These are phyloP conservation scores for Achlya flavicornis DNA, from an alignment of 2,888 invertebrate species.

Conservation along the genomic window DNA sequence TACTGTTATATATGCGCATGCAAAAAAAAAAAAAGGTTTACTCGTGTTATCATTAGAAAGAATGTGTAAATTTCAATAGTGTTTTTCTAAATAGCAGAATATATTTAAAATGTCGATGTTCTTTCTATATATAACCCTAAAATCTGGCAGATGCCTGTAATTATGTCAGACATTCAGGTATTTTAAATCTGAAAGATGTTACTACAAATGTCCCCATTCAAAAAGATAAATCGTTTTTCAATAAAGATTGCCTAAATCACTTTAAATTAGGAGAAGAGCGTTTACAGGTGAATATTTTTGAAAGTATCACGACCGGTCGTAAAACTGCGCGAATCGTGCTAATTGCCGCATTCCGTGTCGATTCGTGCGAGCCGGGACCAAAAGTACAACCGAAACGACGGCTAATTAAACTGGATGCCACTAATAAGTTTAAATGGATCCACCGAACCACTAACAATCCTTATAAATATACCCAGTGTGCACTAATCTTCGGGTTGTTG, in stretches of 20 bases:
- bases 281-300: constrained; percentile 9
- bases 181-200: too few species aligned
- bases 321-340: constrained; percentile 24
- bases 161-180: too few species aligned
- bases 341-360: constrained; percentile 39
- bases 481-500: constrained; percentile 6
- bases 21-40: background rate
- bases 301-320: constrained; percentile 7
- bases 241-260: background rate
- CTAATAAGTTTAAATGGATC: constrained; percentile 21
- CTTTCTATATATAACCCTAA: too few species aligned
- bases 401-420: constrained; percentile 31
- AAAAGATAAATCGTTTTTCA: background rate
- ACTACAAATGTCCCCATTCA: background rate
- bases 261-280: background rate
- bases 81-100: too few species aligned
- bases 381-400: constrained; percentile 15
- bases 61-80: too few species aligned
- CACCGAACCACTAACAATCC: constrained; percentile 13
- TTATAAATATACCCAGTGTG: constrained; percentile 13
- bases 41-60: background rate
- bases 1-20: too few species aligned
- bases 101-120: too few species aligned
- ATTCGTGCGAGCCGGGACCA: constrained; percentile 22
- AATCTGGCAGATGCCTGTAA: too few species aligned